Conservation (phyloP, 2,888 invertebrate genomes). For the Hyles lineata region DNA sequence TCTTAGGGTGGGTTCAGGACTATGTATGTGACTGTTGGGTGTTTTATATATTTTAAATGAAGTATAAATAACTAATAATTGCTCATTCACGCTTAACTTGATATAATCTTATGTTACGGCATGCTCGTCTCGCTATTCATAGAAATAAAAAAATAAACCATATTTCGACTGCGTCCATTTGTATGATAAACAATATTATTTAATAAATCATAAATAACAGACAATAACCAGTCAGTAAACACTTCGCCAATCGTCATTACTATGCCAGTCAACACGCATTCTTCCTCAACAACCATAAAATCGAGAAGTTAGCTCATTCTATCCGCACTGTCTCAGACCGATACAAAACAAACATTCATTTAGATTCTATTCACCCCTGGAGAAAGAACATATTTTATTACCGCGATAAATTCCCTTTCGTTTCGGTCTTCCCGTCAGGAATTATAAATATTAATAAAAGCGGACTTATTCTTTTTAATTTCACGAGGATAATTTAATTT, state of each 20-base stretch:
- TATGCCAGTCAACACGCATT: not conserved
- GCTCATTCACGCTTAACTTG: too few relatives aligned
- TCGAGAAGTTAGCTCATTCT: not conserved
- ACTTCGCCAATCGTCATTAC: not conserved
- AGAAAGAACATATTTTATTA: slow-evolving; percentile 20
- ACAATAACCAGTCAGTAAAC: too few relatives aligned
- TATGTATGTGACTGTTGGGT: too few relatives aligned
- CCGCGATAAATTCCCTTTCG: slow-evolving; percentile 21
- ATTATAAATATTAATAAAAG: slow-evolving; percentile 26
- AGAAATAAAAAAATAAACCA: too few relatives aligned
- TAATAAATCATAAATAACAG: too few relatives aligned
- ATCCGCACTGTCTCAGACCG: slow-evolving; percentile 9
- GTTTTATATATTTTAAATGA: too few relatives aligned
- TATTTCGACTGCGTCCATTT: too few relatives aligned
- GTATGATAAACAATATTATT: too few relatives aligned
- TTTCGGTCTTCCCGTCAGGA: slow-evolving; percentile 8
- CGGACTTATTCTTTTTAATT: slow-evolving; percentile 13
- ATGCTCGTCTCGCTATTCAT: too few relatives aligned
- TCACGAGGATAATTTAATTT: slow-evolving; percentile 3
- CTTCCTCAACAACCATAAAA: not conserved
- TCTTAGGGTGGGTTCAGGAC: too few relatives aligned
- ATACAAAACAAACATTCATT: slow-evolving; percentile 24
- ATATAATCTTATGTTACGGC: too few relatives aligned
- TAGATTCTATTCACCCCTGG: slow-evolving; percentile 20
- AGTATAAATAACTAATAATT: too few relatives aligned